Conservation (phyloP, 2,113 vertebrate species). For the Nematolebias whitei region DNA sequence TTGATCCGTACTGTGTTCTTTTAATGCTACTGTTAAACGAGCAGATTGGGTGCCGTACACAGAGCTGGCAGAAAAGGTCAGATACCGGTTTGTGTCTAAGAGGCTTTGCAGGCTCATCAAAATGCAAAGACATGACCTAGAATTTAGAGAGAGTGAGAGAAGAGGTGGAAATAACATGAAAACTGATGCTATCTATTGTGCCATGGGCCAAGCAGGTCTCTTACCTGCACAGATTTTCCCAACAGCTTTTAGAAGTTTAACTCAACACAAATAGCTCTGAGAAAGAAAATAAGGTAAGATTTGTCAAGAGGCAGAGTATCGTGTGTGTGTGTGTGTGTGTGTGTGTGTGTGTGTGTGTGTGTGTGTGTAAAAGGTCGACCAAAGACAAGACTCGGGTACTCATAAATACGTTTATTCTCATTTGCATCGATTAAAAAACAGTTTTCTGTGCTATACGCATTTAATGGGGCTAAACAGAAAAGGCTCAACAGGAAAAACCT, state of each 20-base stretch:
- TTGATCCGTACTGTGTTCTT: conserved; percentile 41
- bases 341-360: too few relatives aligned
- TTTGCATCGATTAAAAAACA: too few relatives aligned
- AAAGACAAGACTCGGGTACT: too few relatives aligned
- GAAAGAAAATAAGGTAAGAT: background rate
- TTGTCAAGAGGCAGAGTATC: background rate
- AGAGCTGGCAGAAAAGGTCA: conserved; percentile 63
- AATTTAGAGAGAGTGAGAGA: conserved; percentile 32
- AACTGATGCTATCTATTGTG: conserved; percentile 23
- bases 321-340: too few relatives aligned
- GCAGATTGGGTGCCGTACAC: conserved; percentile 35
- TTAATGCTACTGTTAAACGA: conserved; percentile 49
- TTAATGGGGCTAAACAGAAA: too few relatives aligned
- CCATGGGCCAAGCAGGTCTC: background rate
- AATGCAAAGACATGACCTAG: conserved; percentile 68
- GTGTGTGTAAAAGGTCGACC: too few relatives aligned
- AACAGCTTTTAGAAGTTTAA: background rate
- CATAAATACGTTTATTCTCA: too few relatives aligned
- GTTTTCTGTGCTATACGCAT: too few relatives aligned
- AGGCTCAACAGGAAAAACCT: too few relatives aligned
- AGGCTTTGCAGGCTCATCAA: conserved; percentile 67
- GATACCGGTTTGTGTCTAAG: conserved; percentile 34
- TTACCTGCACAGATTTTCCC: conserved; percentile 10
- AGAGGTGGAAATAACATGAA: conserved; percentile 58
- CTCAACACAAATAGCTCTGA: too few relatives aligned